Conservation (phyloP, 2,888 invertebrate species). For the Erannis defoliaria region DNA sequence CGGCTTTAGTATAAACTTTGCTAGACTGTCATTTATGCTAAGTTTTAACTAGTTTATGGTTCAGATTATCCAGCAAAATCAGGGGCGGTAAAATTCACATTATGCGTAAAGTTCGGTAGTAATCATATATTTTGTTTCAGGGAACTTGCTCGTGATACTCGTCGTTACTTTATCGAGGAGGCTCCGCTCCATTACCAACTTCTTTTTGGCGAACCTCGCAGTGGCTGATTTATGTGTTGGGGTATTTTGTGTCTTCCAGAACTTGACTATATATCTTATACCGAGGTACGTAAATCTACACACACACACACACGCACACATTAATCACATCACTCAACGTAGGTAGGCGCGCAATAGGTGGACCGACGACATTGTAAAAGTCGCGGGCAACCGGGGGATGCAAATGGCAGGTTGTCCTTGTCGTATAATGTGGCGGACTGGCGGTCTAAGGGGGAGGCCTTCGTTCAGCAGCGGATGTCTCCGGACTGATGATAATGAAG, state of each 20-base stretch:
- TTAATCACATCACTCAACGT: too few species aligned
- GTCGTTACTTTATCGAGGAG: constrained; percentile 94
- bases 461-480: too few species aligned
- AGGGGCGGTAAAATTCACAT: neutral
- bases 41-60: constrained; percentile 1
- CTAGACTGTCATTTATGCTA: neutral
- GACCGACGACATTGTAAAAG: too few species aligned
- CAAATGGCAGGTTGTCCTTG: too few species aligned
- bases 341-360: too few species aligned
- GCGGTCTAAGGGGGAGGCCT: too few species aligned
- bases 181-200: constrained; percentile 95
- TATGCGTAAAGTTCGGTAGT: constrained; percentile 8
- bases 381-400: too few species aligned
- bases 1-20: neutral
- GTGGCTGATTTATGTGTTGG: constrained; percentile 97
- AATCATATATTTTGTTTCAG: constrained; percentile 83
- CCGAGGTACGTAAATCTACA: constrained; percentile 87
- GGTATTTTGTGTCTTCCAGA: constrained; percentile 96
- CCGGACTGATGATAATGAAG: too few species aligned
- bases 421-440: too few species aligned
- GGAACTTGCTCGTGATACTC: constrained; percentile 94
- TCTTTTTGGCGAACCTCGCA: constrained; percentile 96
- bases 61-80: constrained; percentile 1
- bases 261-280: constrained; percentile 93
- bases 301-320: too few species aligned